phyloP scores from a whole-genome alignment of 2,113 vertebrate species.

The Cairina moschata region DNA sequence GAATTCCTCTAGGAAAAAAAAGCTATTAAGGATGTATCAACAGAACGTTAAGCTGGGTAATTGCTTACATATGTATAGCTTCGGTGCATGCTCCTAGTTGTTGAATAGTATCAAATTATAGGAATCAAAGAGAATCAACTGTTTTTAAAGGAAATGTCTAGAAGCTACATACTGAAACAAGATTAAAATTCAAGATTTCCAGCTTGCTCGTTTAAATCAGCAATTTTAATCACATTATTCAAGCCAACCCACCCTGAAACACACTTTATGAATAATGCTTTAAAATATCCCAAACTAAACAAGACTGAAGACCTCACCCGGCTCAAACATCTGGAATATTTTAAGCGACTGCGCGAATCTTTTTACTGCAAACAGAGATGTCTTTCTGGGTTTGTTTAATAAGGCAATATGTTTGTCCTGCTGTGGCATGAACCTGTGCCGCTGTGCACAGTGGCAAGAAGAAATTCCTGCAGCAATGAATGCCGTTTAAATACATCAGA shows the following conservation, averaged over 20 bases:
- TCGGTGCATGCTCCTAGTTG: not conserved
- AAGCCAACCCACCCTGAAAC: not conserved
- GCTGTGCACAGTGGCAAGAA: not conserved
- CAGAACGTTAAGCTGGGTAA: conserved; percentile 26
- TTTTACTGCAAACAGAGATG: not conserved
- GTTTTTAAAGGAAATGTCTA: conserved; percentile 33
- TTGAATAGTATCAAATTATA: conserved; percentile 31
- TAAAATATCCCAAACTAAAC: not conserved
- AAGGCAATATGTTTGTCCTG: not conserved
- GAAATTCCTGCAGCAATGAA: not conserved
- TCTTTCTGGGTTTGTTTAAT: not conserved
- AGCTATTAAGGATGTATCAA: not conserved
- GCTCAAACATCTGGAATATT: not conserved
- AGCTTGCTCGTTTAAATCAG: not conserved
- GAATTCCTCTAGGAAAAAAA: conserved; percentile 11
- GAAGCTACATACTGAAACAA: not conserved
- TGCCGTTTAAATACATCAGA: conserved; percentile 14
- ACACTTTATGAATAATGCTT: not conserved
- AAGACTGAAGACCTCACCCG: not conserved
- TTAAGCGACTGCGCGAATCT: not conserved
- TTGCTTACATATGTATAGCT: conserved; percentile 13
- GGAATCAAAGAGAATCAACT: conserved; percentile 15
- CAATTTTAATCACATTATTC: conserved; percentile 47
- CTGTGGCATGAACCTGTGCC: not conserved
- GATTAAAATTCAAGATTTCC: conserved; percentile 35